Evolutionary conservation across 1,140 invertebrate genomes (phyloP).

Genomic region (Plodia interpunctella): DNA sequence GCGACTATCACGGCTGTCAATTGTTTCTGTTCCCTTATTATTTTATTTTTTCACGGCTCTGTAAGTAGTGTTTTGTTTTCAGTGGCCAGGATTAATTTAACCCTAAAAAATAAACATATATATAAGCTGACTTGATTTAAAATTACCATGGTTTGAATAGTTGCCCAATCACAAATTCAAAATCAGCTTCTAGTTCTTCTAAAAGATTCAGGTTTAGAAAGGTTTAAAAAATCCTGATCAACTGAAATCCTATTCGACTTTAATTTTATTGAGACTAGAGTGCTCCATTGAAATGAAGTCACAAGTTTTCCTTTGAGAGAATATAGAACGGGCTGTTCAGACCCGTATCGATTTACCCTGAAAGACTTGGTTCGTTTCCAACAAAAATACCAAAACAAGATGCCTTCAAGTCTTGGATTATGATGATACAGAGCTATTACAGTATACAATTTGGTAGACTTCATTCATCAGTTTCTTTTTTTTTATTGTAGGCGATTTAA

Average conservation of each 20-base stretch:
- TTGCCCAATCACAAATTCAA: no score
- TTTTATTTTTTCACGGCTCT: neutral
- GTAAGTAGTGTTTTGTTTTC: no score
- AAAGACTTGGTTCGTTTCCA: slow-evolving; percentile 6
- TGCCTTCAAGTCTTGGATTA: neutral
- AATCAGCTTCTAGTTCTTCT: no score
- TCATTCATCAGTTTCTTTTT: no score
- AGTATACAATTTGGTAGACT: no score
- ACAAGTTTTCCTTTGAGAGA: slow-evolving; percentile 4
- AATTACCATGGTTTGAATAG: no score
- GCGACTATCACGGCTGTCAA: no score
- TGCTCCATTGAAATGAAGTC: slow-evolving; percentile 1
- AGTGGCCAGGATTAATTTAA: neutral
- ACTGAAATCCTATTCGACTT: neutral
- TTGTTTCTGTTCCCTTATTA: neutral
- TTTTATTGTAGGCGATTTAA: no score
- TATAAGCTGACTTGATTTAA: no score
- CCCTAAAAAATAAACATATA: no score
- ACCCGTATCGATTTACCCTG: slow-evolving; percentile 5
- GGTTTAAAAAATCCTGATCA: neutral
- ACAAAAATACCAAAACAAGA: slow-evolving; percentile 5
- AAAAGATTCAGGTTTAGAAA: neutral
- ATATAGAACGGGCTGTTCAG: neutral
- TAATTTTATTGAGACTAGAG: neutral
- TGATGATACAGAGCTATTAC: neutral